Conservation (phyloP, 2,797 vertebrate genomes). For the Acrocephalus scirpaceus region DNA sequence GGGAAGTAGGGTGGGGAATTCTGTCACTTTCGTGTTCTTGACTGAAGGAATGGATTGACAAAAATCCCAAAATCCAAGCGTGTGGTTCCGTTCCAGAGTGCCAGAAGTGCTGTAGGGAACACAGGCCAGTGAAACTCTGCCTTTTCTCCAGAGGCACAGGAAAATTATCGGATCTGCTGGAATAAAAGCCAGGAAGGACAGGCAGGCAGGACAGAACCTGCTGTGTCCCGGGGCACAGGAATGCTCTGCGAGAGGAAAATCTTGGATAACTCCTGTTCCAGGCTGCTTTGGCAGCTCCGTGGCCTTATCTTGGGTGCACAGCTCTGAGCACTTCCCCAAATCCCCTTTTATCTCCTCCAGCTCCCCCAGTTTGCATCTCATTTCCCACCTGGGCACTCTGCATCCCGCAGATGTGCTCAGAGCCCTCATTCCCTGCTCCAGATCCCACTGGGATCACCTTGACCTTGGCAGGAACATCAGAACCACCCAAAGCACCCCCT, state of each 20-base stretch:
- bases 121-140: not conserved
- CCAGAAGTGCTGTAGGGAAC: not conserved
- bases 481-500: not conserved
- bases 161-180: not conserved
- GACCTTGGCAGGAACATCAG: not conserved
- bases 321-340: not conserved
- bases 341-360: not conserved
- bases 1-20: not conserved
- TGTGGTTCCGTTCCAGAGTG: fast-evolving
- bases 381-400: not conserved
- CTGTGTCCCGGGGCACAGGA: not conserved
- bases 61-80: not conserved
- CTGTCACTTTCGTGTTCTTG: too few species aligned
- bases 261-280: not conserved
- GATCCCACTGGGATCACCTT: not conserved
- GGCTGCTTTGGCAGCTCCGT: not conserved
- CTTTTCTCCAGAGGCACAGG: not conserved
- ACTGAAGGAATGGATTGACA: not conserved
- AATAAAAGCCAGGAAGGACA: not conserved
- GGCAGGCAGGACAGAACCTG: not conserved
- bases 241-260: not conserved
- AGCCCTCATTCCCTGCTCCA: not conserved
- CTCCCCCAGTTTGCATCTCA: not conserved
- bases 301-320: not conserved
- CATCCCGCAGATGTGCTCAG: fast-evolving